These are phyloP conservation scores for Bibio marci DNA, from an alignment of 2,888 invertebrate genomes.

Conservation along the genomic window DNA sequence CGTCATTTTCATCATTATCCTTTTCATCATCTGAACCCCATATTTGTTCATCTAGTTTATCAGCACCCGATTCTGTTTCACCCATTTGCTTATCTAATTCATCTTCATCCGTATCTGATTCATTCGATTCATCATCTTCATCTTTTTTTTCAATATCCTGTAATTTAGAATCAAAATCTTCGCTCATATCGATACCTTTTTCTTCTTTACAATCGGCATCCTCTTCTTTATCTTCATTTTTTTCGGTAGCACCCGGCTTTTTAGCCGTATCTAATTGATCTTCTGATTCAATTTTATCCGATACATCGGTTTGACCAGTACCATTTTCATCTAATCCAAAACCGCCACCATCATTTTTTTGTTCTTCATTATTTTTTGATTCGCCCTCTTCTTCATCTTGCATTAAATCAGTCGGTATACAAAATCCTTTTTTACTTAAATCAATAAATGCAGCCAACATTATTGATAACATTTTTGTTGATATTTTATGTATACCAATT, in stretches of 20 bases:
- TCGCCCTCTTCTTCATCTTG: conserved; percentile 39
- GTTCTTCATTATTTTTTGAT: conserved; percentile 29
- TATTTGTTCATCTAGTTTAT: conserved; percentile 61
- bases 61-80: conserved; percentile 73
- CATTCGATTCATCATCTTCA: conserved; percentile 38
- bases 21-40: conserved; percentile 75
- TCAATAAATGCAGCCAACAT: conserved; percentile 73
- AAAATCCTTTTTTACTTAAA: conserved; percentile 76
- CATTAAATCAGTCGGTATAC: conserved; percentile 72
- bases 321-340: conserved; percentile 87
- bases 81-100: conserved; percentile 95
- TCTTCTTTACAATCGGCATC: conserved; percentile 72
- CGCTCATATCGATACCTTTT: conserved; percentile 88
- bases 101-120: conserved; percentile 46
- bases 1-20: conserved; percentile 38
- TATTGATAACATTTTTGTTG: conserved; percentile 68
- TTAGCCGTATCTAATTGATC: conserved; percentile 86
- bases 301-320: conserved; percentile 79
- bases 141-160: conserved; percentile 49
- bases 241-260: conserved; percentile 52
- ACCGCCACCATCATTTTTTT: conserved; percentile 42
- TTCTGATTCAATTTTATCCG: conserved; percentile 65
- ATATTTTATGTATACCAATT: conserved; percentile 57
- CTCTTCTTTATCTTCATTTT: conserved; percentile 47
- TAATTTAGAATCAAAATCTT: conserved; percentile 81